Evolutionary conservation across 1,140 invertebrate species (phyloP), one percentile per base, ranked within the genome.

Genomic region (Battus philenor): DNA sequence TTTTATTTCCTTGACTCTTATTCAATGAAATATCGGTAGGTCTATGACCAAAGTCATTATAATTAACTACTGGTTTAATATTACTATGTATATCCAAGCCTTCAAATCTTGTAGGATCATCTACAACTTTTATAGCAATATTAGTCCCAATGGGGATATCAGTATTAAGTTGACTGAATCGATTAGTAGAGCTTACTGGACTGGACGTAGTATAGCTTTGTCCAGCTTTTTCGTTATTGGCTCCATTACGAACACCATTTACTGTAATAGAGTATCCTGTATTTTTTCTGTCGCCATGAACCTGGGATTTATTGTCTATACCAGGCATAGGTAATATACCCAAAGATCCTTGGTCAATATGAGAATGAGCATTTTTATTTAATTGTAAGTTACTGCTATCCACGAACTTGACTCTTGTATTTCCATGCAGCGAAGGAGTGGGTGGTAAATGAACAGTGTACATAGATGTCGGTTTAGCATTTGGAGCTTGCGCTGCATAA

Each of bases 131-230:
- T 36, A 87, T 86, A 38, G 84, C 86, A 60, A 87, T 80, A 44
- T 87, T 86, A 8, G 81, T 87, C 16, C 76, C 75, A 41, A 87
- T 86, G 27, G 84, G 81, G 46, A 86, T 86, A 47, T 85, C 72
- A 17, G 86, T 70, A 54, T 87, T 85, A 12, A 79, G 53, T 57
- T 68, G 60, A 4, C 60, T 68, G 59, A 59, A 67, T 43, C 70
- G 62, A 13, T 58, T 39, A 18, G 61, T 60, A 11, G 61, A 60
- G 3, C 53, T 68, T 18, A 81, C 46, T 13, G 77, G 62, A 18
- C 76, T 68, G 11, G 73, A 51, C 9, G 81, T 59, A 50, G 73
- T 83, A 8, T 75, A 73, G 9, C 78, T 74, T 41, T 80, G 53
- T 0, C 74, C 64, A 57, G 81, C 67, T 2, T 59, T 62, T 24